Conservation (phyloP, 2,113 vertebrate genomes). For the Sapayoa aenigma region DNA sequence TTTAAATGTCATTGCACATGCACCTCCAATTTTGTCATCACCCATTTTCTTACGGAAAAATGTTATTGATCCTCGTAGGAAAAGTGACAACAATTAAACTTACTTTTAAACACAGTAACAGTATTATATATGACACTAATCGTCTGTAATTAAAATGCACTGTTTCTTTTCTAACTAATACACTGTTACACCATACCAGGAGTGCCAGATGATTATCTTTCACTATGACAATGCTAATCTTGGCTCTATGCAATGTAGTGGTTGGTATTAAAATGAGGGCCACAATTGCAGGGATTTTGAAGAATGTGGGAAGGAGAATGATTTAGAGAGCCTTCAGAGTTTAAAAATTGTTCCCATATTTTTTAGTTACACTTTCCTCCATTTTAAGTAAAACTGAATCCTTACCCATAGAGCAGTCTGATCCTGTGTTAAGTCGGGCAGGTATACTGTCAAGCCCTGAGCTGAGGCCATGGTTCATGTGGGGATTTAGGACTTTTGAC, state of each 20-base stretch:
- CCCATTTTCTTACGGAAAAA: not conserved
- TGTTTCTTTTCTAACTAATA: conserved; percentile 14
- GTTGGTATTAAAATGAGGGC: not conserved
- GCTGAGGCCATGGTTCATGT: not conserved
- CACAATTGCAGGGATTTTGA: not conserved
- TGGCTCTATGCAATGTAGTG: not conserved
- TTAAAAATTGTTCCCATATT: not conserved
- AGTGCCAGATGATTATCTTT: conserved; percentile 38
- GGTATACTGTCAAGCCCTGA: not conserved
- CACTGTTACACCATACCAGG: not conserved
- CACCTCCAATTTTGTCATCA: not conserved
- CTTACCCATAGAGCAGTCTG: not conserved
- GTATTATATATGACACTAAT: not conserved
- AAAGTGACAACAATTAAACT: conserved; percentile 1
- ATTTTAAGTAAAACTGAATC: not conserved
- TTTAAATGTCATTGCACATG: not conserved
- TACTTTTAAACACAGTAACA: not conserved
- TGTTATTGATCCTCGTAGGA: not conserved
- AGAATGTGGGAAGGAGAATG: not conserved
- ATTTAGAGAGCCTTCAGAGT: not conserved
- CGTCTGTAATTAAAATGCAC: not conserved
- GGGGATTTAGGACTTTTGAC: not conserved
- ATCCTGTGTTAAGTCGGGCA: not conserved
- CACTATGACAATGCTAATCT: not conserved
- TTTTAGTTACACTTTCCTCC: not conserved